phyloP scores from a whole-genome alignment of 2,888 invertebrate species.

The Eurytoma adleriae region DNA sequence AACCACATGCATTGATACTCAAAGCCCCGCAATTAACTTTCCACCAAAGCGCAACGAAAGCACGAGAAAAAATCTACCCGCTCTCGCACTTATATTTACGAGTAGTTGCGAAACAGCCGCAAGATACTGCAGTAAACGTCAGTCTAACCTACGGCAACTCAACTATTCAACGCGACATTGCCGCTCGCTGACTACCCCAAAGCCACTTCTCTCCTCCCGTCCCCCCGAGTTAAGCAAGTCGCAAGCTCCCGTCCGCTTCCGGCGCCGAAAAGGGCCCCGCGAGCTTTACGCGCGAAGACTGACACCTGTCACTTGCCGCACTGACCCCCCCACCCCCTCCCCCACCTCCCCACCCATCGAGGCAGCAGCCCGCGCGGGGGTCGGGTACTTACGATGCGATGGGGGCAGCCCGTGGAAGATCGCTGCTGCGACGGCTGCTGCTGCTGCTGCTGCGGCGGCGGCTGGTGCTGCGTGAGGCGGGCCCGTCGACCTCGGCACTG shows the following conservation, averaged over 20 bases:
- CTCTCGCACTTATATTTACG: too few species aligned
- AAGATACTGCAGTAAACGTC: too few species aligned
- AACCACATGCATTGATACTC: too few species aligned
- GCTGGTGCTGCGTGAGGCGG: constrained; percentile 64
- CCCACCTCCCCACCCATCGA: background rate
- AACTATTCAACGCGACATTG: background rate
- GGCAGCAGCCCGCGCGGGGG: background rate
- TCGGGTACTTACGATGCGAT: background rate
- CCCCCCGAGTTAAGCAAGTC: too few species aligned
- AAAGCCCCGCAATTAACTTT: too few species aligned
- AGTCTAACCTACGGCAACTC: background rate
- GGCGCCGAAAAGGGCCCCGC: background rate
- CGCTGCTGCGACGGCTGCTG: background rate
- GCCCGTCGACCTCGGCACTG: background rate
- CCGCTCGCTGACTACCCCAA: background rate
- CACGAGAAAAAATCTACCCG: too few species aligned
- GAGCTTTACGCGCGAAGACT: background rate
- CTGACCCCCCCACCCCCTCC: background rate
- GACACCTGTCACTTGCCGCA: constrained; percentile 38
- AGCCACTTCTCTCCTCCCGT: background rate
- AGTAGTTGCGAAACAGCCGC: too few species aligned
- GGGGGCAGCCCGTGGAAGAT: background rate
- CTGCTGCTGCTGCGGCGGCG: constrained; percentile 45
- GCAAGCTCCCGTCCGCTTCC: background rate
- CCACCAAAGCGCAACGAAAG: too few species aligned